Base-by-base conservation (phyloP, 2,888 invertebrate genomes). In the Sarcophaga rosellei region DNA sequence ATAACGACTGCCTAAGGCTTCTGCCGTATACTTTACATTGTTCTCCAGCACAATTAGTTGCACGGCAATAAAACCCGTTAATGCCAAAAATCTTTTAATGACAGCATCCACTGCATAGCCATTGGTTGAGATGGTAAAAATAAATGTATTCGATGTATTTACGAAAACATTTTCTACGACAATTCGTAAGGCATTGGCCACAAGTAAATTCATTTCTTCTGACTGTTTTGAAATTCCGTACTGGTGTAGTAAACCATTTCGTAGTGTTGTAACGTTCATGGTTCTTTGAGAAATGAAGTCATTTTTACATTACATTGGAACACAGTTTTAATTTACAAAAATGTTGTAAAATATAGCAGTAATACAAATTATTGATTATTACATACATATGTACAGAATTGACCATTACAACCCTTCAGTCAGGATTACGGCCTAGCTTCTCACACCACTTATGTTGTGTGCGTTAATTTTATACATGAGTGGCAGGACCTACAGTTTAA, bases 161-260 rank as follows among this genome's bases (percentile, higher is more conserved):
- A 88, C 86, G 35, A 90, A 89, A 68, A 90, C 89, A 61, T 89
- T 87, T 77, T 89, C 88, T 25, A 91, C 88, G 21, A 91, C 84
- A 20, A 81, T 79, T 1, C 88, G 85, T 70, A 91, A 25, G 1
- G 90, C 88, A 74, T 81, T 85, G 2, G 89, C 89, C 66, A 91
- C 89, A 53, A 89, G 88, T 5, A 70, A 79, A 61, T 89, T 89
- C 1, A 89, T 84, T 65, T 82, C 66, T 53, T 76, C 84, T 45
- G 89, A 70, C 61, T 89, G 88, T 17, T 87, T 87, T 76, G 86
- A 88, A 6, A 85, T 82, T 65, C 88, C 89, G 57, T 69, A 68
- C 70, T 88, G 88, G 35, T 78, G 82, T 88, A 88, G 20, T 5
- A 21, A 8, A 17, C 11, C 68, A 11, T 35, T 20, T 45, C 59